Conservation (phyloP, 2,797 vertebrate genomes). For the Alfaro cultratus region DNA sequence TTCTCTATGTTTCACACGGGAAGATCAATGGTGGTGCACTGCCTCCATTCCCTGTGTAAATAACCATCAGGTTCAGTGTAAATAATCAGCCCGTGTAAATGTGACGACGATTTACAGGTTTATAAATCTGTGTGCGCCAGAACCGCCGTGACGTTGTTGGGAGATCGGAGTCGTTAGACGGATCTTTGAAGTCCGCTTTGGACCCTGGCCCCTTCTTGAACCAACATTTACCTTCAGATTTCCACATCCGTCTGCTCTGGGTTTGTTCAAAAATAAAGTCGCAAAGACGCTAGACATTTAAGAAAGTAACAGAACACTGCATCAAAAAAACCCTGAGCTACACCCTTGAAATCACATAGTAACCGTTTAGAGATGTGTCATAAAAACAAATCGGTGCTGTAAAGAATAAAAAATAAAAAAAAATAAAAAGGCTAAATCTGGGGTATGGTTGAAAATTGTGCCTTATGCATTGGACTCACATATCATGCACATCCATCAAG, state of each 20-base stretch:
- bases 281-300: neutral
- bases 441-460: conserved; percentile 12
- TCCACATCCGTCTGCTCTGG: neutral
- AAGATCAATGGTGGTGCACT: neutral
- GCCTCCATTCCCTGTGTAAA: neutral
- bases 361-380: neutral
- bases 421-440: neutral
- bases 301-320: neutral
- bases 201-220: neutral
- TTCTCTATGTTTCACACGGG: neutral
- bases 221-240: neutral
- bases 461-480: conserved; percentile 14
- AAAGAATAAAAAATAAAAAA: neutral
- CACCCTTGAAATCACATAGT: neutral
- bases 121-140: neutral
- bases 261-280: neutral
- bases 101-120: neutral
- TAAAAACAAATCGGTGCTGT: neutral
- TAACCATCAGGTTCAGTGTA: neutral
- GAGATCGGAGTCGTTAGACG: neutral
- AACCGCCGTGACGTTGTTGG: neutral
- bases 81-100: neutral
- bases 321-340: neutral
- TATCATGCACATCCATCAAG: conserved; percentile 18
- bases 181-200: neutral